Evolutionary conservation across 2,888 invertebrate genomes (phyloP).

Genomic region (Hartigia nigra): DNA sequence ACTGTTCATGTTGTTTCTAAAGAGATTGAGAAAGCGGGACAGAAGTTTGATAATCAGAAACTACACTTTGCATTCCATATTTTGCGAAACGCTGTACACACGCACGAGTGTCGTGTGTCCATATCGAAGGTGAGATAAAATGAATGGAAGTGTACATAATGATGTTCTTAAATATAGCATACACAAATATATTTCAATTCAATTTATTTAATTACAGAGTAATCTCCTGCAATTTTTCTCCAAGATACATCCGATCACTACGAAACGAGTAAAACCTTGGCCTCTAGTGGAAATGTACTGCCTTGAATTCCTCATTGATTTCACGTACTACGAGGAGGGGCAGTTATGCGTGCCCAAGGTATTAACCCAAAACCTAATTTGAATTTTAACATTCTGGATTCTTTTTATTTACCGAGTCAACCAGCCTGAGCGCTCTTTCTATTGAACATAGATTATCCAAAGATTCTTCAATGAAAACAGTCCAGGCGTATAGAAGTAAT

Average conservation of each 20-base stretch:
- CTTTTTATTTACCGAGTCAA: neutral
- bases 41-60: conserved; percentile 64
- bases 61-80: conserved; percentile 68
- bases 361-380: conserved; percentile 20
- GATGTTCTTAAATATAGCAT: conserved; percentile 2
- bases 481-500: neutral
- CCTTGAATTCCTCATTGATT: conserved; percentile 68
- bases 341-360: conserved; percentile 68
- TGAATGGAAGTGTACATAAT: neutral
- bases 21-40: conserved; percentile 68
- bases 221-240: conserved; percentile 66
- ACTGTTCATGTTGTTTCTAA: conserved; percentile 66
- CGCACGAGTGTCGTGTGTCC: conserved; percentile 73
- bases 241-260: conserved; percentile 68
- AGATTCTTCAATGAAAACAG: neutral
- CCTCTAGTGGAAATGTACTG: conserved; percentile 68
- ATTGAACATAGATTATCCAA: neutral
- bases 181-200: conserved; percentile 8
- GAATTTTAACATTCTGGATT: neutral
- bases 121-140: conserved; percentile 70
- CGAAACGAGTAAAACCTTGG: conserved; percentile 69
- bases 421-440: neutral
- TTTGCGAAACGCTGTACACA: conserved; percentile 68
- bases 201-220: conserved; percentile 57
- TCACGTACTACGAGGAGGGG: conserved; percentile 70